Evolutionary conservation across 1,140 invertebrate genomes (phyloP).

Genomic region (Drosophila parvula): DNA sequence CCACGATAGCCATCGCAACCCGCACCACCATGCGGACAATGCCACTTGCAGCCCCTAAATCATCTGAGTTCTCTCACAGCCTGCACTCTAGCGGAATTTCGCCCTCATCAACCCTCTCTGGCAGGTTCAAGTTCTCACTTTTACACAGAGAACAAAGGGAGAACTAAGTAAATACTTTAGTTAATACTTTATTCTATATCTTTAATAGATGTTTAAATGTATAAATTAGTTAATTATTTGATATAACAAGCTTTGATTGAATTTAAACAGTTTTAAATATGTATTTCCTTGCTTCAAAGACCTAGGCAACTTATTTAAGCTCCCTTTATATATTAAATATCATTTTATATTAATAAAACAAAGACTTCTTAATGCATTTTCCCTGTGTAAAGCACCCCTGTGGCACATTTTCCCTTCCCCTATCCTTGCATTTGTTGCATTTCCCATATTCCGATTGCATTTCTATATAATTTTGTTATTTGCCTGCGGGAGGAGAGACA

Average conservation of each 20-base stretch:
- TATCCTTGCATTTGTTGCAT: slow-evolving; percentile 32
- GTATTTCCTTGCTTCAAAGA: neutral
- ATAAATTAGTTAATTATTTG: too few relatives aligned
- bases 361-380: neutral
- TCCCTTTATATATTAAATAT: neutral
- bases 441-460: slow-evolving; percentile 53
- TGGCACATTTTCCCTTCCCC: slow-evolving; percentile 11
- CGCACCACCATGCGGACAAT: slow-evolving; percentile 18
- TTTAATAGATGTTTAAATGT: too few relatives aligned
- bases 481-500: slow-evolving; percentile 60
- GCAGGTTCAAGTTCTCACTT: neutral
- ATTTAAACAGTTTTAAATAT: neutral
- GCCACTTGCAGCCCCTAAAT: slow-evolving; percentile 32
- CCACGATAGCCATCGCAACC: slow-evolving; percentile 62
- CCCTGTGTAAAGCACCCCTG: slow-evolving; percentile 23
- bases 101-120: slow-evolving; percentile 27
- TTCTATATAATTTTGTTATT: slow-evolving; percentile 78
- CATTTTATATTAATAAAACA: too few relatives aligned
- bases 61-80: slow-evolving; percentile 7
- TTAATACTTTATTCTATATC: too few relatives aligned
- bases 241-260: too few relatives aligned
- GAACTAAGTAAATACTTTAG: neutral
- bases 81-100: slow-evolving; percentile 40
- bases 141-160: slow-evolving; percentile 8
- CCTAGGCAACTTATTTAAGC: too few relatives aligned